A percentile compares a stretch with the other conserved stretches of the same genome.
phyloP scores from a whole-genome alignment of 2,888 invertebrate genomes.

The Drosophila emarginata region DNA sequence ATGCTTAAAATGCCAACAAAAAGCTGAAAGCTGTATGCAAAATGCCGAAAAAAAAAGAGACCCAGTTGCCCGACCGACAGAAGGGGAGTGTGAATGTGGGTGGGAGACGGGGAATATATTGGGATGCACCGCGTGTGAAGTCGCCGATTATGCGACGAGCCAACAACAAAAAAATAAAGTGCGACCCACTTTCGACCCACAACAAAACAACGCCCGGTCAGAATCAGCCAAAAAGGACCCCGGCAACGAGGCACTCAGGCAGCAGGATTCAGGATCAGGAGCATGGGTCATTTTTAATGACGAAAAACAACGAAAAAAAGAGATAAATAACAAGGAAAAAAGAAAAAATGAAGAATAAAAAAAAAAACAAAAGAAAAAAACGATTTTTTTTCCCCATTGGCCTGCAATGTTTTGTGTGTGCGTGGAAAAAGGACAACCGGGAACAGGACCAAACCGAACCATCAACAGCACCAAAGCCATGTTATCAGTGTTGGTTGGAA shows the following conservation, averaged over 20 bases:
- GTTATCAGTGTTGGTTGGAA: slow-evolving; percentile 22
- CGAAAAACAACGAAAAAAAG: slow-evolving; percentile 54
- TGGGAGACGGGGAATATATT: slow-evolving; percentile 15
- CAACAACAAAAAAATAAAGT: slow-evolving; percentile 47
- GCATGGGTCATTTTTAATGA: slow-evolving; percentile 71
- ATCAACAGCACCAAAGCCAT: not conserved
- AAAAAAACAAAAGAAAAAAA: slow-evolving; percentile 36
- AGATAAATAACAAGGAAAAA: slow-evolving; percentile 8
- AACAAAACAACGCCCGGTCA: slow-evolving; percentile 52
- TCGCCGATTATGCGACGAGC: slow-evolving; percentile 69
- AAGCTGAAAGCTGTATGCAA: slow-evolving; percentile 36
- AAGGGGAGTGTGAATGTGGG: not conserved
- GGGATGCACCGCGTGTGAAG: slow-evolving; percentile 58
- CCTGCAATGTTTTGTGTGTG: slow-evolving; percentile 26
- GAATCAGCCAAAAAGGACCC: slow-evolving; percentile 1
- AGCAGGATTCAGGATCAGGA: slow-evolving; percentile 8
- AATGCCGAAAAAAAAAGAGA: slow-evolving; percentile 48
- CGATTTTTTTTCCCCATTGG: slow-evolving; percentile 25
- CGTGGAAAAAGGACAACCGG: slow-evolving; percentile 57
- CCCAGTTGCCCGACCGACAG: slow-evolving; percentile 23
- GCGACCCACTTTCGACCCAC: slow-evolving; percentile 80
- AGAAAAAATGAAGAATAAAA: slow-evolving; percentile 31
- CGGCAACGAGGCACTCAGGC: not conserved
- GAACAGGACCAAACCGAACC: slow-evolving; percentile 29
- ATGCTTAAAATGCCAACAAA: slow-evolving; percentile 22